Evolutionary conservation across 2,113 vertebrate species (phyloP), one percentile per base, ranked within the genome.

Genomic region (Myrmecobius fasciatus): DNA sequence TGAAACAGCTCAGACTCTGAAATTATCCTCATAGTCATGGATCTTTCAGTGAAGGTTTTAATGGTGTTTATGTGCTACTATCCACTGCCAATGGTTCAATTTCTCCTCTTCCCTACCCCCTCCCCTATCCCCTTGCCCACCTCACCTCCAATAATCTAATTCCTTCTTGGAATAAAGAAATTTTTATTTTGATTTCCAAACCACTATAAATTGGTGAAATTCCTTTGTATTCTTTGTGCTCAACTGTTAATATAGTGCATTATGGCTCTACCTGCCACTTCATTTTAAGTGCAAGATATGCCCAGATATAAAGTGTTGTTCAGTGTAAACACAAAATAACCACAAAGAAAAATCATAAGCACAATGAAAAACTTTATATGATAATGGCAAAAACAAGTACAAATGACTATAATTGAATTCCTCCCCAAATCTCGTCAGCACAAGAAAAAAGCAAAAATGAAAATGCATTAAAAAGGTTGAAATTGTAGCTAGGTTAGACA

Each of bases 311-410:
- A 95, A 95, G 88, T 96, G 8, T 28, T 92, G 75, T 97, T 97
- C 97, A 96, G 43, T 94, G 25, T 96, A 52, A 95, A 97, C 83
- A 96, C 6, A 90, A 60, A 97, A 48, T 83, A 96, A 89, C 83
- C 92, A 96, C 95, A 43, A 97, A 96, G 49, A 89, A 97, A 97
- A 98, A 92, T 94, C 95, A 94, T 93, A 95, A 94, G 75, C 47
- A 95, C 90, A 96, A 26, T 96, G 91, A 97, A 88, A 97, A 97
- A 96, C 89, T 88, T 93, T 93, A 96, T 96, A 46, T 49, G 91
- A 94, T 95, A 95, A 94, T 97, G 92, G 97, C 97, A 95, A 98
- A 75, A 98, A 98, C 93, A 97, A 98, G 95, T 95, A n/a, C 90
- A 97, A 97, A 97, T 91, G 2, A 93, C 92, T 97, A 92, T 95